Evolutionary conservation across 2,797 vertebrate genomes (phyloP), one percentile per base, ranked within the genome.

Genomic region (Fistularia commersonii): DNA sequence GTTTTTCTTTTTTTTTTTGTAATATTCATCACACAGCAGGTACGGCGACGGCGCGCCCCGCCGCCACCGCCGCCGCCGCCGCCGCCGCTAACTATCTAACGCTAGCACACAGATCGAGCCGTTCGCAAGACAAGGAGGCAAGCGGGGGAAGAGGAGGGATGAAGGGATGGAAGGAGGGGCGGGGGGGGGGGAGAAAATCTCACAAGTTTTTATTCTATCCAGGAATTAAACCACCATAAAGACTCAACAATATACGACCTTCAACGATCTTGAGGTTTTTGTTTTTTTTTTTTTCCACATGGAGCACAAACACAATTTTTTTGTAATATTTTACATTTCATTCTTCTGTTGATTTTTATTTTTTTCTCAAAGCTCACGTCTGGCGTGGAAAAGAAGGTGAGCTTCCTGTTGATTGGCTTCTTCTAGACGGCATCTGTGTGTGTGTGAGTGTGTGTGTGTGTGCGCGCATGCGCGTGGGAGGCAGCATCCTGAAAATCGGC

Each of bases 241-340:
- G 77, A 83, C 64, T 70, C 70, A 69, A 80, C 61, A 84, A 74
- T 69, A 82, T 70, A 74, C 64, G 51, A 83, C 79, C 79, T 85
- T 79, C 32, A 73, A 81, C 84, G 69, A 82, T 64, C 55, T 78
- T 66, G 71, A 74, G 60, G 55, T 50, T 54, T 57, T 54, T 57
- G 60, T 51, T 41, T 37, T 56, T 49, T 59, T 59, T 73, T 65
- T 69, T 74, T 76, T 81, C 78, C 77, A 90, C 87, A 87, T 62
- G 60, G 37, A 89, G 63, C 86, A 91, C 87, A 82, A 89, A 86
- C 87, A 91, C 84, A 74, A 77, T 51, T 69, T 71, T 62, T 68
- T 64, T 54, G n/a, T n/a, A n/a, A n/a, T n/a, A n/a, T n/a, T n/a
- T n/a, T n/a, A n/a, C n/a, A n/a, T n/a, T n/a, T n/a, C n/a, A n/a